Conservation (phyloP, 2,888 invertebrate species). For the Polydrusus cervinus region DNA sequence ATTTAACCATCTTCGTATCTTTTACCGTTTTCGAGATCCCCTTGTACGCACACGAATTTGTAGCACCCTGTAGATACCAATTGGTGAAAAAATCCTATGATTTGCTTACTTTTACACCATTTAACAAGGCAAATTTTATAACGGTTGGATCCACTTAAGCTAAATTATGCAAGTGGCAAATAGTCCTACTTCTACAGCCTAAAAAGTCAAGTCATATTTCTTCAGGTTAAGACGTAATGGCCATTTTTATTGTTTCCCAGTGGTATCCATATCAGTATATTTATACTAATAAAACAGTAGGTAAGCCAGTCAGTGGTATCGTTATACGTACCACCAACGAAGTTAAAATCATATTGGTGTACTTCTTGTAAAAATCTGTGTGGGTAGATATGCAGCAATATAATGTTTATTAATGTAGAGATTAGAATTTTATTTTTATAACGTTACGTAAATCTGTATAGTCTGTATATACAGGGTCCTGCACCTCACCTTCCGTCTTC, state of each 20-base stretch:
- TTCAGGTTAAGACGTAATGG: background rate
- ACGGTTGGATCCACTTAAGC: too few relatives aligned
- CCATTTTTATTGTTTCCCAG: constrained; percentile 1
- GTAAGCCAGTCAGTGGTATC: constrained; percentile 15
- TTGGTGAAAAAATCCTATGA: too few relatives aligned
- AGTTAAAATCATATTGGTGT: constrained; percentile 2
- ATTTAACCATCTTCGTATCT: too few relatives aligned
- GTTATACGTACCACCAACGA: constrained; percentile 24
- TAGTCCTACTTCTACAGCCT: background rate
- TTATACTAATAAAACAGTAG: constrained; percentile 27
- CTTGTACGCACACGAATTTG: too few relatives aligned
- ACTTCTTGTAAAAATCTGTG: constrained; percentile 1
- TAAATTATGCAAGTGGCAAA: too few relatives aligned
- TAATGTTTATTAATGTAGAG: background rate
- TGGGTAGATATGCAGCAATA: constrained; percentile 7
- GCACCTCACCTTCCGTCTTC: too few relatives aligned
- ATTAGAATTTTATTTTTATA: background rate
- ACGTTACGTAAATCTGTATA: background rate
- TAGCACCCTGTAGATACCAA: too few relatives aligned
- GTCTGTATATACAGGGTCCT: too few relatives aligned
- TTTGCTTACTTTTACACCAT: too few relatives aligned
- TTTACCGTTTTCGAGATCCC: too few relatives aligned
- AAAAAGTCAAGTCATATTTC: background rate
- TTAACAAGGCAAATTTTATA: too few relatives aligned
- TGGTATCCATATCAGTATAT: constrained; percentile 20